Base-by-base conservation (phyloP, 2,888 invertebrate species). In the Eupithecia subumbrata region DNA sequence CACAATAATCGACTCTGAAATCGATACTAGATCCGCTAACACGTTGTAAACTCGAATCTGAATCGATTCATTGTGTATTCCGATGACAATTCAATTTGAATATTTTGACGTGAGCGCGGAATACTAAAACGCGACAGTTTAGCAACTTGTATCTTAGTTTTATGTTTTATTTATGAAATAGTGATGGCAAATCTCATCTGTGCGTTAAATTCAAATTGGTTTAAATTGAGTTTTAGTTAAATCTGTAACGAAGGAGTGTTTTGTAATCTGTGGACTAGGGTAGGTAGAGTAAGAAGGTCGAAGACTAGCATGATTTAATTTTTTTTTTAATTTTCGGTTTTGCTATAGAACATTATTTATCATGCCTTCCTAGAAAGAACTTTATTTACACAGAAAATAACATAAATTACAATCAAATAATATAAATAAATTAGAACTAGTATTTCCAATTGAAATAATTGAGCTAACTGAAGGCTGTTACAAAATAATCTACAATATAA, bases 1-100 rank as follows among this genome's bases (percentile, higher is more conserved):
- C 83, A 73, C 77, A 80, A 86, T 85, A 88, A 87, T 86, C 85
- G 87, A 88, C 86, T 87, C 86, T 83, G 81, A 85, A 77, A 88
- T 84, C 85, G 86, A 87, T 86, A 85, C 86, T 84, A 81, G 82
- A 84, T 82, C 83, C 84, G 82, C 86, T 87, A 87, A 88, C 90
- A 89, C 87, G 87, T 85, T 86, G 90, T 89, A 87, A 87, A 86
- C 86, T 84, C 83, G 71, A 80, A 81, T 80, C 80, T 75, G 79
- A 77, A 80, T 86, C 87, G 85, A 87, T 86, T 86, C 87, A 89
- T 89, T 91, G 82, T 82, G 89, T 89, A 92, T 93, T 91, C 92
- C 86, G 84, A 86, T 88, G 88, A 89, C 91, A 87, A 90, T 90
- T 90, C 89, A 86, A 93, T 94, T 93, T 93, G 93, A 94, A 94